Conservation (phyloP, 2,113 vertebrate genomes). For the Equus quagga region DNA sequence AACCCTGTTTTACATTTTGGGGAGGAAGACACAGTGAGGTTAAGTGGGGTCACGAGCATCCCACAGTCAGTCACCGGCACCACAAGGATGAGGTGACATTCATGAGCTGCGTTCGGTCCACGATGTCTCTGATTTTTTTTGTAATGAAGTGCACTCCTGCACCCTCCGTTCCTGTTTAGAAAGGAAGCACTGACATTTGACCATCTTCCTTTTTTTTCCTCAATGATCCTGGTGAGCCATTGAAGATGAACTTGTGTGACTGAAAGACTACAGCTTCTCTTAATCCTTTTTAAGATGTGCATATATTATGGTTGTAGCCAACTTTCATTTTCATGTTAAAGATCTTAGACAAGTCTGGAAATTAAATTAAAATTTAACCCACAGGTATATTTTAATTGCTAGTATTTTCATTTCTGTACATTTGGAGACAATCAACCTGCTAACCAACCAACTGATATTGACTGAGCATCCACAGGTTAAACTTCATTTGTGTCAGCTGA, state of each 20-base stretch:
- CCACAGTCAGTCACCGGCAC: background rate
- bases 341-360: conserved; percentile 11
- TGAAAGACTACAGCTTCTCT: conserved; percentile 29
- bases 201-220: conserved; percentile 17
- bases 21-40: background rate
- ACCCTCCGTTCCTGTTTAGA: conserved; percentile 15
- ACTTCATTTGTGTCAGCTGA: background rate
- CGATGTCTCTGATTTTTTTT: conserved; percentile 23
- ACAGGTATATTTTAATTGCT: conserved; percentile 5
- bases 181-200: conserved; percentile 48
- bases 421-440: background rate
- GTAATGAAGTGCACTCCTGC: background rate
- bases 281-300: conserved; percentile 58
- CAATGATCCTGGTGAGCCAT: conserved; percentile 10
- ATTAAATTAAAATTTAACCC: conserved; percentile 61
- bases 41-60: background rate
- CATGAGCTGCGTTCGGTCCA: background rate
- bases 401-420: background rate
- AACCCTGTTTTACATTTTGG: conserved; percentile 17
- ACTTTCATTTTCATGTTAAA: conserved; percentile 56
- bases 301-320: conserved; percentile 3
- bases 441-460: background rate
- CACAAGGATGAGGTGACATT: background rate
- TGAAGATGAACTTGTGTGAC: conserved; percentile 33
- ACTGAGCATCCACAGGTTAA: background rate